Base-by-base conservation (phyloP, 2,888 invertebrate genomes). In the Plagiodera versicolora region DNA sequence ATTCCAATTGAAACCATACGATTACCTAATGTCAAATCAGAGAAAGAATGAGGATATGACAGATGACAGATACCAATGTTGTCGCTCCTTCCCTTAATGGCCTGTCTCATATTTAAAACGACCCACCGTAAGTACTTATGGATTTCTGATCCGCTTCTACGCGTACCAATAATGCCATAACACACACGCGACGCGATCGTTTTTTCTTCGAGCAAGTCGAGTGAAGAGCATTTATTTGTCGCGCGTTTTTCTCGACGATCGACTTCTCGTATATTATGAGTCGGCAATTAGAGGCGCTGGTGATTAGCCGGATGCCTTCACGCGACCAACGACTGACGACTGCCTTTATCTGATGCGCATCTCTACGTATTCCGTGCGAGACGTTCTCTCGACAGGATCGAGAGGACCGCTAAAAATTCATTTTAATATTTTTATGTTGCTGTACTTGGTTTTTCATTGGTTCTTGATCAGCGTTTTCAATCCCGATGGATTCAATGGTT, bases 241-340 rank as follows among this genome's bases (percentile, higher is more conserved):
- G 32, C 11, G 32, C 32, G 32, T 32, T 32, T 32, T 32, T 32
- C 24, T 24, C 32, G 11, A 32, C 32, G 32, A 32, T 32, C 32
- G 32, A 32, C 24, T 24, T 24, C 24, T 10, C 32, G 9, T 11
- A 32, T 32, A 32, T 32, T 32, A 32, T 32, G 9, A 32, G 32
- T 11, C 32, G 32, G 32, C 39, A 39, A 39, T 39, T 39, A 39
- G 39, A 39, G 39, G 39, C 39, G 39, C 10, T 39, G 39, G 39
- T 14, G 63, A 69, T 66, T 61, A 67, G 60, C 60, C 39, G 57
- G 66, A 69, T 67, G 55, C 69, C 69, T 61, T 64, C 69, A 69
- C 69, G 69, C 61, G 52, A 47, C 48, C 32, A 28, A 19, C 47
- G 47, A 35, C 19, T 19, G n/a, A n/a, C n/a, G n/a, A n/a, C n/a